Base-by-base conservation (phyloP, 1,140 invertebrate species). In the Microvelia longipes region DNA sequence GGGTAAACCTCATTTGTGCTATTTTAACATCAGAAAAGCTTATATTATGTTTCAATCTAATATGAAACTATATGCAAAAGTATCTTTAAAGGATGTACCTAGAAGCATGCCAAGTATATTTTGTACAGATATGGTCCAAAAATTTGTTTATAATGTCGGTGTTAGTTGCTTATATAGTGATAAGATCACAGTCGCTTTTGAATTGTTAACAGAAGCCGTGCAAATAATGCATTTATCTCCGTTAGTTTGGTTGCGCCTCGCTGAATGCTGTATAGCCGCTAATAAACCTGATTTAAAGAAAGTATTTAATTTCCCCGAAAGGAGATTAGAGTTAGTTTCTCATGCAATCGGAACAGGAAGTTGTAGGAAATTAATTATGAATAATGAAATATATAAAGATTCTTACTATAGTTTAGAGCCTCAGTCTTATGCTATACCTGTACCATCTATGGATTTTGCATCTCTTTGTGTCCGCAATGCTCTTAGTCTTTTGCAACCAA, bases 371-470 rank as follows among this genome's bases (percentile, higher is more conserved):
- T 82, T 90, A 25, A 83, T 90, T 66, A 75, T 88, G 62, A 79
- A 81, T 13, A 80, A 83, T 13, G 79, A 81, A 72, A 75, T 86
- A 63, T 84, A 82, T 1, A 86, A 84, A 75, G 82, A 85, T 74
- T 80, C 79, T 60, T 15, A 69, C 76, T 77, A 70, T 70, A 81
- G 81, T 71, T 73, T 78, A 2, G 83, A 89, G 73, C 84, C 85
- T 61, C 84, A 90, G 75, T 90, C 88, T 0, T 88, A 86, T 76
- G 90, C 90, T 1, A 90, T 94, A 70, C 93, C 93, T 65, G 87
- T 90, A 62, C 83, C 92, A 1, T 92, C 90, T n/a, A 79, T 97
- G 65, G 91, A 95, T 79, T 97, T 96, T 83, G 93, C 89, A 14
- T 86, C 87, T 14, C 77, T 96, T 2, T 96, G 93, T 79, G 77